Evolutionary conservation across 1,140 invertebrate genomes (phyloP), one percentile per base, ranked within the genome.

Genomic region (Aphaenogaster ashmeadi): DNA sequence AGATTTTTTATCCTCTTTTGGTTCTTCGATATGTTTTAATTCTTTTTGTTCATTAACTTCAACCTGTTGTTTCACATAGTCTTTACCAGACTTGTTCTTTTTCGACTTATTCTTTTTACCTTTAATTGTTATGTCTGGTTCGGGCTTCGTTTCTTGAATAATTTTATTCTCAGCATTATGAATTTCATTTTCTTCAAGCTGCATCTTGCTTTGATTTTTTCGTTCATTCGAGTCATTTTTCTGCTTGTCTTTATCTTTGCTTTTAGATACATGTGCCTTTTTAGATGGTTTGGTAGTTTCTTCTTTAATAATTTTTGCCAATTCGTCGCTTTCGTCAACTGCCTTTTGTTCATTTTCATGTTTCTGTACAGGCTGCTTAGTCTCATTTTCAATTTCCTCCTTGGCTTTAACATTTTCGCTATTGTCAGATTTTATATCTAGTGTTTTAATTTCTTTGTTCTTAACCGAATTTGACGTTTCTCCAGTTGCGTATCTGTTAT

Each of bases 331-430:
- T 2, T 88, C 66, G 0, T 78, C 75, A 36, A 13, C 13, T 47
- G 36, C 2, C 27, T 74, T 87, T 4, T 3, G 38, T 50, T 75
- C 66, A 38, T 41, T 13, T 13, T 83, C 72, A 3, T 81, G 15
- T 50, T 72, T 44, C n/a, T 36, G 38, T 8, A 13, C 21, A 8
- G n/a, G 6, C 8, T 86, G 27, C 56, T 71, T 50, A 69, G 13
- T 62, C 11, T 84, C 47, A 67, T 66, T 77, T 62, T 90, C 62
- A 47, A 67, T 88, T 21, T 36, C 27, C 7, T 60, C 33, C 38
- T 71, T 80, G 21, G 9, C 36, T 58, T 87, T 87, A 41, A 47
- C 5, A 71, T 89, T 91, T 75, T 93, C 58, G 9, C 44, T 74
- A 36, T 41, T 88, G 89, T 85, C 27, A 7, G 72, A 72, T 47